Evolutionary conservation across 2,888 invertebrate genomes (phyloP), one percentile per base, ranked within the genome.

Genomic region (Adineta ricciae): DNA sequence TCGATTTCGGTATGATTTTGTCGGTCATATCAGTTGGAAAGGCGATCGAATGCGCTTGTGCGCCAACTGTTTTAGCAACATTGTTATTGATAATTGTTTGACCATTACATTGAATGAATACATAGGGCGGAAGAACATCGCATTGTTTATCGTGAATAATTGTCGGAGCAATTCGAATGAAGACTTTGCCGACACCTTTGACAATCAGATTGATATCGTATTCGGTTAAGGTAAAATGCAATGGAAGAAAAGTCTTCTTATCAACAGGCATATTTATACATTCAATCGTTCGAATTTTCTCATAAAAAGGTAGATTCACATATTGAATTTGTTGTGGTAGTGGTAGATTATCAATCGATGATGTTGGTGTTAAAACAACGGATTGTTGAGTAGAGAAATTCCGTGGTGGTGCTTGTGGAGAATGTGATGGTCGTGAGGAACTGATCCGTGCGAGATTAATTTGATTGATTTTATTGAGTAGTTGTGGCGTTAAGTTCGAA

Each of bases 91-190:
- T 38, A 1, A 41, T 24, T 78, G 41, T 24, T 24, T 78, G 78
- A 78, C 41, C 78, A 7, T 78, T 78, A 5, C 41, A 41, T 78
- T 38, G 41, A 41, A 41, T 19, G 14, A 41, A 78, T 24, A 78
- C 5, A 41, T 78, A 78, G n/a, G 78, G 78, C 41, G 78, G 78
- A n/a, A 78, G 24, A 24, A 78, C 78, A 78, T 78, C 78, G n/a
- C n/a, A 41, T 78, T 78, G 78, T 41, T 78, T 24, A 24, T 78
- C 78, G 2, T 24, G n/a, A 24, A n/a, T n/a, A 78, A n/a, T 24
- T 41, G 78, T 78, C 14, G 41, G 41, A 4, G 11, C 7, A 41
- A 78, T 24, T 11, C 78, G 38, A 38, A 78, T 38, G 19, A 64
- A 27, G 19, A 64, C 3, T 64, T 64, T 64, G 19, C 32, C 64